Base-by-base conservation (phyloP, 2,797 vertebrate genomes). In the Anolis apletophallus region DNA sequence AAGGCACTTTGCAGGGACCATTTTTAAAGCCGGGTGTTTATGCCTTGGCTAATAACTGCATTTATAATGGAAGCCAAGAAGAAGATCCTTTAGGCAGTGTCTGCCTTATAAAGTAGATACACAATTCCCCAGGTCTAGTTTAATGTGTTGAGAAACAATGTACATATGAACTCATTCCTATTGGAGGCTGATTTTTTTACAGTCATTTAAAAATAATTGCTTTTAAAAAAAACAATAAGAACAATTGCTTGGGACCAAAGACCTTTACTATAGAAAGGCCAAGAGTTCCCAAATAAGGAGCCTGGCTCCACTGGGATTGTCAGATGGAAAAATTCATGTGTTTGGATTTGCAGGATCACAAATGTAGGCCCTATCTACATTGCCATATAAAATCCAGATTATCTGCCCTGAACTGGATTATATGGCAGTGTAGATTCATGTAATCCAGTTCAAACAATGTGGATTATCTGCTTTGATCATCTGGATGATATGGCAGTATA, bases 171-270 rank as follows among this genome's bases (percentile, higher is more conserved):
- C 16, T 64, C 23, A 29, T 64, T 88, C 55, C 59, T 80, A 9
- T 19, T 64, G 26, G 19, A 73, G 32, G 54, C 8, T 19, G n/a
- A 19, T 7, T 55, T 75, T 52, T 68, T 55, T 57, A 87, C 79
- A 78, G 32, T 86, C n/a, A 59, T 3, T 34, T 21, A 32, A 85
- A 78, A 14, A n/a, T 40, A 68, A 29, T 75, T 54, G 23, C 52
- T 82, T 82, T 32, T 14, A 73, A 14, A 34, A 26, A 32, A 13
- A 40, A 19, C 11, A 16, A 46, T 46, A 46, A 11, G 21, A 64
- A 7, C 13, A 10, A 16, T 78, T 40, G 61, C 2, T 59, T 46
- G 12, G 59, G 88, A 89, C 84, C 84, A 80, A 89, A 83, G 36
- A 50, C 34, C 34, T 19, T n/a, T 54, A 12, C 52, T 78, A 16